Conservation (phyloP, 2,888 invertebrate species). For the Gari tellinella region DNA sequence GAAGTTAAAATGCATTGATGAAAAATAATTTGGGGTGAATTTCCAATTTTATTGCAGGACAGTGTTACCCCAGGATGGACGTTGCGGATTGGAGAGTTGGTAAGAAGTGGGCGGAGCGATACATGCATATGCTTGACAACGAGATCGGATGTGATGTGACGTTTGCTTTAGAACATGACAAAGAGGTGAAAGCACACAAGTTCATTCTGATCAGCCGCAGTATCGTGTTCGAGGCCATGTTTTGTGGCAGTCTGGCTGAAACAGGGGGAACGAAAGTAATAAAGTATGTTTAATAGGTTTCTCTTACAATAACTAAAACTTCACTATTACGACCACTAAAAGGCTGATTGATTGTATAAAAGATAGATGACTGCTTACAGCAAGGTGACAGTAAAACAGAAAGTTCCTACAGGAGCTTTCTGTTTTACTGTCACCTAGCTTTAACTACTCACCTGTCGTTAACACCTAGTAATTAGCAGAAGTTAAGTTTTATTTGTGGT, state of each 20-base stretch:
- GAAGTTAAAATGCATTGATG: no score
- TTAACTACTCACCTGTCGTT: no score
- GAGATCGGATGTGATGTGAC: slow-evolving; percentile 58
- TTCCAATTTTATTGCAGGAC: slow-evolving; percentile 26
- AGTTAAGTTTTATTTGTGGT: no score
- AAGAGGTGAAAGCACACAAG: slow-evolving; percentile 46
- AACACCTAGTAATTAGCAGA: no score
- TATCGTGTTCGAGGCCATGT: slow-evolving; percentile 63
- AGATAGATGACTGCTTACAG: no score
- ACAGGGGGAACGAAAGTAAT: slow-evolving; percentile 26
- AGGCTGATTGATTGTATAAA: no score
- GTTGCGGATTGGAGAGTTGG: slow-evolving; percentile 49
- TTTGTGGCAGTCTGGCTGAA: slow-evolving; percentile 56
- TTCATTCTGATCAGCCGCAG: slow-evolving; percentile 52
- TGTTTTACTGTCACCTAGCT: no score
- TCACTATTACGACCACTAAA: no score
- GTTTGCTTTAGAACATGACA: slow-evolving; percentile 35
- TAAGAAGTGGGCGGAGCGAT: slow-evolving; percentile 41
- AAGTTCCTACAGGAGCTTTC: no score
- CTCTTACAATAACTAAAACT: no score
- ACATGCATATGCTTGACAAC: slow-evolving; percentile 51
- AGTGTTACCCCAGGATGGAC: slow-evolving; percentile 46
- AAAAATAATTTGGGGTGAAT: no score
- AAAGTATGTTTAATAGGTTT: slow-evolving; percentile 20
- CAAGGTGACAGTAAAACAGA: no score